Evolutionary conservation across 1,140 invertebrate species (phyloP), one percentile per base, ranked within the genome.

Genomic region (Drosophila auraria): DNA sequence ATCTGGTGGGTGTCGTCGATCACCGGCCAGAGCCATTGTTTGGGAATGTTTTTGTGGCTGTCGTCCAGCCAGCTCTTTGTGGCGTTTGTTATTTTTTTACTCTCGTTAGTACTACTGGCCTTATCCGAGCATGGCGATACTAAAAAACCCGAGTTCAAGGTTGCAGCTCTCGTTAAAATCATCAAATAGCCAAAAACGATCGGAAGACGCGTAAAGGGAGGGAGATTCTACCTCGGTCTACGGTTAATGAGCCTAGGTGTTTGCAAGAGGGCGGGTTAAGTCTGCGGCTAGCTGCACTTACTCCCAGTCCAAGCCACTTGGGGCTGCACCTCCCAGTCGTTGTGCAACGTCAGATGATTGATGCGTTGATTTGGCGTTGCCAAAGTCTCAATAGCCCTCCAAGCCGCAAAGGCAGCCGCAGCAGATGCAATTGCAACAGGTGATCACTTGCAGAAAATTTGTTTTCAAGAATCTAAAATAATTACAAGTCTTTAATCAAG

Each of bases 271-370:
- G 14, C 14, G 23, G 8, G 33, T 25, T 49, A 69, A 57, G n/a
- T 33, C n/a, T 23, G 25, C 11, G 54, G 8, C 36, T 27, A 80
- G 68, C 47, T 73, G 64, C 80, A 82, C 59, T 87, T 63, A 62
- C 40, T 73, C 17, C 23, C 20, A 51, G 54, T 42, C 25, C 30
- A 27, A 60, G 54, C 36, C 58, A 66, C 33, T 72, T 42, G 40
- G 17, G 47, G 30, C 42, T 77, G 62, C 73, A 60, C 45, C 62
- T 42, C 36, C 30, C 62, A 50, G 42, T 23, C 50, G 42, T 89
- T 87, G 86, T 80, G 86, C 66, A 87, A 87, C 50, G n/a, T n/a
- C 47, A 53, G 53, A 76, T 87, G 84, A 87, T 84, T 87, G 84
- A 87, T 87, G 80, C 77, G 83, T 78, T 80, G 72, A 83, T 83